A percentile compares a stretch with the other conserved stretches of the same genome.
Evolutionary conservation across 2,113 vertebrate genomes (phyloP).

Genomic region (Meleagris gallopavo): DNA sequence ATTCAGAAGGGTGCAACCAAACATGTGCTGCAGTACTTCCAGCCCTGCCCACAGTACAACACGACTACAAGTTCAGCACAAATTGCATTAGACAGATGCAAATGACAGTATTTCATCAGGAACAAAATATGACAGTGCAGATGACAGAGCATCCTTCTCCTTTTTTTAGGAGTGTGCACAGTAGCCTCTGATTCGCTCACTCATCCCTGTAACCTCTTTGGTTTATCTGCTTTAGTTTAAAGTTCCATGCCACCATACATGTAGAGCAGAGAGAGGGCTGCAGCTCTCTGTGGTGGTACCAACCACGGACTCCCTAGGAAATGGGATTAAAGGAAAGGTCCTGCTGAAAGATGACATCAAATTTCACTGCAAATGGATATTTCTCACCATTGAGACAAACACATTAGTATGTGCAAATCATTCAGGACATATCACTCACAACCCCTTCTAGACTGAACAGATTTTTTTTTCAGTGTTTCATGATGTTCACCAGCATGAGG

Average conservation of each 20-base stretch:
- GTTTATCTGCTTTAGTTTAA: neutral
- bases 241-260: neutral
- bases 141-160: neutral
- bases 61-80: neutral
- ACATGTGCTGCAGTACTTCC: neutral
- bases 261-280: neutral
- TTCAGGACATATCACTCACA: conserved; percentile 27
- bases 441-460: neutral
- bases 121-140: neutral
- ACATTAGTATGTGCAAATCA: neutral
- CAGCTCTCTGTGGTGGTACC: neutral
- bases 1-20: neutral
- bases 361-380: neutral
- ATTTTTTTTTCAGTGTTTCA: neutral
- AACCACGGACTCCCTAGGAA: neutral
- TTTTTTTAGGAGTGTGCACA: neutral
- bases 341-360: conserved; percentile 47
- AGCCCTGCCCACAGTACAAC: neutral
- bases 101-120: neutral
- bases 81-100: neutral
- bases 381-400: conserved; percentile 11
- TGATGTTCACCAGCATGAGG: neutral
- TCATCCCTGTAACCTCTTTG: neutral
- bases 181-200: neutral
- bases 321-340: conserved; percentile 32